A percentile compares a stretch with the other conserved stretches of the same genome.
phyloP scores from a whole-genome alignment of 2,113 vertebrate species.

The Malurus cyaneus region DNA sequence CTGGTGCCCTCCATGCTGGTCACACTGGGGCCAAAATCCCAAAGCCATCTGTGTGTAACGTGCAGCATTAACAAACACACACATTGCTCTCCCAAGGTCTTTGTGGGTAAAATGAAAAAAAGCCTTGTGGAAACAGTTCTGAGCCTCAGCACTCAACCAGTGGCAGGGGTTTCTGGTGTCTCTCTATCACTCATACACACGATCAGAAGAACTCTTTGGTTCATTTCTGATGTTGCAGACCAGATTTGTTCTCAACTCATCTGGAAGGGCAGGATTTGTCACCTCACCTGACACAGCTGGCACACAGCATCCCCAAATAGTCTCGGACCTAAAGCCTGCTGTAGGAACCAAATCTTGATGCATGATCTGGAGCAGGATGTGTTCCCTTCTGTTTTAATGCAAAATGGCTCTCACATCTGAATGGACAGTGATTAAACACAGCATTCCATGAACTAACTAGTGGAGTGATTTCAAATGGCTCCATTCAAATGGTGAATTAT shows the following conservation, averaged over 20 bases:
- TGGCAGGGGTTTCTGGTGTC: background rate
- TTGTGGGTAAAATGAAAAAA: background rate
- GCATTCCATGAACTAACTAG: background rate
- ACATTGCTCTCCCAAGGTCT: background rate
- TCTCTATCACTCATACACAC: background rate
- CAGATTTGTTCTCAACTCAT: background rate
- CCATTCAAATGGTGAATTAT: background rate
- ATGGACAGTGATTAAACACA: background rate
- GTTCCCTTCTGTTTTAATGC: background rate
- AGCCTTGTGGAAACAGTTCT: rapidly evolving
- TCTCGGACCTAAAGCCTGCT: background rate
- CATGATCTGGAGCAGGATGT: background rate
- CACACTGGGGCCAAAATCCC: background rate
- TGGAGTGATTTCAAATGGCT: background rate
- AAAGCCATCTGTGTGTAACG: background rate
- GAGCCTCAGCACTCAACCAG: background rate
- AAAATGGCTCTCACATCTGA: background rate
- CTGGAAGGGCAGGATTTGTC: background rate
- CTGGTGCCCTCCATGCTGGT: rapidly evolving
- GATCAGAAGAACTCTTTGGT: background rate
- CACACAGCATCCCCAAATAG: background rate
- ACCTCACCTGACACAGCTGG: background rate
- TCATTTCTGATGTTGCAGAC: background rate
- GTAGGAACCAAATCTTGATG: background rate
- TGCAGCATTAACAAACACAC: background rate